A percentile compares a stretch with the other conserved stretches of the same genome.
phyloP scores from a whole-genome alignment of 1,140 invertebrate genomes.

The Drosophila oshimai region DNA sequence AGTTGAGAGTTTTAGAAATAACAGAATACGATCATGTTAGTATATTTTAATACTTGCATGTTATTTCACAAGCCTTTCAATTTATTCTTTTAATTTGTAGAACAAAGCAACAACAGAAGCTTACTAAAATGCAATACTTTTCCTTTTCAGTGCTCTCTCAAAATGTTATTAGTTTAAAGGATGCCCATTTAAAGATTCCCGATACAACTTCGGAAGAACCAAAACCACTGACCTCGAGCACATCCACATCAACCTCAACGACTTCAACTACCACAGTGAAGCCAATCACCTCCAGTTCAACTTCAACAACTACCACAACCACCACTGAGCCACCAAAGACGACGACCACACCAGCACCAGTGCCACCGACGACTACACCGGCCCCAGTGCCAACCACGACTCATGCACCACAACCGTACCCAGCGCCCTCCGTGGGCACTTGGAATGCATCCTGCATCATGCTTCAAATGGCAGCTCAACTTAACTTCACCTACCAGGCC shows the following conservation, averaged over 20 bases:
- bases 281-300: conserved; percentile 18
- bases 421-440: conserved; percentile 83
- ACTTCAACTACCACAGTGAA: conserved; percentile 29
- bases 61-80: too few relatives aligned
- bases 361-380: conserved; percentile 50
- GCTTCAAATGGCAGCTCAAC: conserved; percentile 85
- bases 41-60: too few relatives aligned
- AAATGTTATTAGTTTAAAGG: conserved; percentile 18
- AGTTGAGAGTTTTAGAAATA: too few relatives aligned
- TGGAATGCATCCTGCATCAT: conserved; percentile 86
- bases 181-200: conserved; percentile 13
- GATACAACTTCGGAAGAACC: background rate
- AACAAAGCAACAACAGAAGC: too few relatives aligned
- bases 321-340: conserved; percentile 31
- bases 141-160: conserved; percentile 48
- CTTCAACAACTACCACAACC: conserved; percentile 16
- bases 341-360: conserved; percentile 56
- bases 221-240: background rate
- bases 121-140: too few relatives aligned
- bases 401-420: conserved; percentile 76
- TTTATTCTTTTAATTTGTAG: too few relatives aligned
- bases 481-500: conserved; percentile 85
- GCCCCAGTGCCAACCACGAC: conserved; percentile 52
- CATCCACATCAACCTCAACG: conserved; percentile 37
- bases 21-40: too few relatives aligned